Evolutionary conservation across 1,140 invertebrate species (phyloP).

Genomic region (Bombus ignitus): DNA sequence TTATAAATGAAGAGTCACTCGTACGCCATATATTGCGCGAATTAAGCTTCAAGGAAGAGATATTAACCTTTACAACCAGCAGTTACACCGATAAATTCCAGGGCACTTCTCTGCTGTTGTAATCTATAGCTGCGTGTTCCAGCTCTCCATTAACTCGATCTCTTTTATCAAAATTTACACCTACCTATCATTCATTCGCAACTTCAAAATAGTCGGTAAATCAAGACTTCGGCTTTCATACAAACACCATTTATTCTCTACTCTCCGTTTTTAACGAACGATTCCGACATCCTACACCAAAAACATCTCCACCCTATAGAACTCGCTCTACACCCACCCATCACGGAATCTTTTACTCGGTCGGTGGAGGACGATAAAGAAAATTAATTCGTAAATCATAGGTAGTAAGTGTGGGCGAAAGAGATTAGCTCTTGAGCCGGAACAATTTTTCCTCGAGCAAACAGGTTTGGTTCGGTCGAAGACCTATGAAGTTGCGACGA

Average conservation of each 20-base stretch:
- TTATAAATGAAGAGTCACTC: background rate
- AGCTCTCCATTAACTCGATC: too few relatives aligned
- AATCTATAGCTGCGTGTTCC: too few relatives aligned
- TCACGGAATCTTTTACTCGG: background rate
- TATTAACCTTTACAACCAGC: too few relatives aligned
- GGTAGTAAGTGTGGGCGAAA: background rate
- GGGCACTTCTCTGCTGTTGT: too few relatives aligned
- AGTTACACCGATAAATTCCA: too few relatives aligned
- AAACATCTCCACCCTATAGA: background rate
- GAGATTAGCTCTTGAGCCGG: background rate
- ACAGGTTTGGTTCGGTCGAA: background rate
- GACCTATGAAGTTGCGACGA: background rate
- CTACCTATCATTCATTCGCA: background rate
- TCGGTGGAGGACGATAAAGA: background rate
- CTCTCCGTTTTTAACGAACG: background rate
- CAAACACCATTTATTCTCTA: background rate
- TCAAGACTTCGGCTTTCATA: background rate
- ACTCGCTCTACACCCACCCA: too few relatives aligned
- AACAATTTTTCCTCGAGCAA: background rate
- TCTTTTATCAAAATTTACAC: background rate
- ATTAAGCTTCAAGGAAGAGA: background rate
- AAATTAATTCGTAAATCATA: constrained; percentile 38
- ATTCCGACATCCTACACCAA: background rate
- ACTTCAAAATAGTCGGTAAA: background rate
- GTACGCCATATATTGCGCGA: background rate